These are phyloP conservation scores for Drosophila barbarae DNA, from an alignment of 2,888 invertebrate species.

Conservation along the genomic window DNA sequence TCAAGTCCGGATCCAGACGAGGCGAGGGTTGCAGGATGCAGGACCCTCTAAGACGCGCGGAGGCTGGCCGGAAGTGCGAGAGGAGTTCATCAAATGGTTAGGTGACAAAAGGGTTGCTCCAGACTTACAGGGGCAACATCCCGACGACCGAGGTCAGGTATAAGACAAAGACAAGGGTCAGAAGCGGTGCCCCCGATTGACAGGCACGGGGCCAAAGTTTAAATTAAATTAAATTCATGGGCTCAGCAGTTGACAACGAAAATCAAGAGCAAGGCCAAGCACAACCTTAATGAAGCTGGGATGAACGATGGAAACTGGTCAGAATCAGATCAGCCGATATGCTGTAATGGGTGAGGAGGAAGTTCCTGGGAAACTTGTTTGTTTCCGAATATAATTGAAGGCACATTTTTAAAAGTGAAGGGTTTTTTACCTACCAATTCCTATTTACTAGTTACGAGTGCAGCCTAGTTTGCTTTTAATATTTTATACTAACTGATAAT, in stretches of 20 bases:
- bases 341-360: constrained; percentile 9
- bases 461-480: background rate
- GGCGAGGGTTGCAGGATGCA: constrained; percentile 10
- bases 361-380: constrained; percentile 19
- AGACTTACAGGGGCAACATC: constrained; percentile 37
- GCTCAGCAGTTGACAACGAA: constrained; percentile 59
- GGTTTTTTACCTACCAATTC: no score
- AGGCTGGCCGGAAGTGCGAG: constrained; percentile 55
- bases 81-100: constrained; percentile 67
- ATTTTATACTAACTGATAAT: constrained; percentile 1
- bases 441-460: background rate
- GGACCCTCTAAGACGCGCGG: constrained; percentile 11
- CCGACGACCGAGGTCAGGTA: constrained; percentile 57
- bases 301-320: constrained; percentile 43
- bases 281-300: constrained; percentile 45
- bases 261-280: constrained; percentile 3
- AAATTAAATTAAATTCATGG: constrained; percentile 70
- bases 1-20: constrained; percentile 41
- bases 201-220: constrained; percentile 65
- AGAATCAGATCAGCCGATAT: constrained; percentile 16
- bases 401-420: background rate
- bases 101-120: constrained; percentile 69
- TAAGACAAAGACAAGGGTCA: constrained; percentile 69
- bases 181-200: constrained; percentile 47
- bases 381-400: background rate